Conservation (phyloP, 2,113 vertebrate species). For the Perca schrenkii region DNA sequence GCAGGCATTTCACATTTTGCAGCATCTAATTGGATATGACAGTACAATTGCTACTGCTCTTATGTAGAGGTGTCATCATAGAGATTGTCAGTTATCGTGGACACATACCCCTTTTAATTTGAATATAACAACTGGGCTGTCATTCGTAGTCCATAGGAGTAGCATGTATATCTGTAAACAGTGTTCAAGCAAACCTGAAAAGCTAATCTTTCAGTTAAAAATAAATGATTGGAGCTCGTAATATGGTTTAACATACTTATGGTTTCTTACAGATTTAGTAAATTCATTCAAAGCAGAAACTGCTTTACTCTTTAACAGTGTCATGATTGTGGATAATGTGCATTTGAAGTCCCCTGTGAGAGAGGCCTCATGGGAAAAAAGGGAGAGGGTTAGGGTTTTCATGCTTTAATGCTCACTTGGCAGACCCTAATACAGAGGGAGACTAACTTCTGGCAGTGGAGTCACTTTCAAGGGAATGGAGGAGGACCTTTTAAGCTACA, state of each 20-base stretch:
- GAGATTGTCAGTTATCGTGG: neutral
- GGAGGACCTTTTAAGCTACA: conserved; percentile 69
- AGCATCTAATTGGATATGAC: conserved; percentile 10
- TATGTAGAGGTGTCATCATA: neutral
- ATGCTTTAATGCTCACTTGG: conserved; percentile 66
- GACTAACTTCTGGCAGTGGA: conserved; percentile 69
- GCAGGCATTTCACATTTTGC: conserved; percentile 15
- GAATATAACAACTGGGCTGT: neutral
- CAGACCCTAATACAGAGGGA: conserved; percentile 61
- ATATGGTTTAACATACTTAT: neutral
- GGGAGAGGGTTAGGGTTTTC: conserved; percentile 53
- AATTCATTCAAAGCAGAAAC: conserved; percentile 2
- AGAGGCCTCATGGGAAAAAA: conserved; percentile 68
- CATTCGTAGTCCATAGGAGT: neutral
- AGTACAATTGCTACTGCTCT: neutral
- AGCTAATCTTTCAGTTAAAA: neutral
- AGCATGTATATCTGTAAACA: neutral
- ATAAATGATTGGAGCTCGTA: neutral
- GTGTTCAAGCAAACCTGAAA: neutral
- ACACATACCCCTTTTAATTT: neutral
- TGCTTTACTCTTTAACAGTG: conserved; percentile 14
- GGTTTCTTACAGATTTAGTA: neutral
- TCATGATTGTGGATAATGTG: conserved; percentile 36
- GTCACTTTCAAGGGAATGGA: conserved; percentile 66
- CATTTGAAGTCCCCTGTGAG: conserved; percentile 37